phyloP scores from a whole-genome alignment of 2,113 vertebrate species.

The Camarhynchus parvulus region DNA sequence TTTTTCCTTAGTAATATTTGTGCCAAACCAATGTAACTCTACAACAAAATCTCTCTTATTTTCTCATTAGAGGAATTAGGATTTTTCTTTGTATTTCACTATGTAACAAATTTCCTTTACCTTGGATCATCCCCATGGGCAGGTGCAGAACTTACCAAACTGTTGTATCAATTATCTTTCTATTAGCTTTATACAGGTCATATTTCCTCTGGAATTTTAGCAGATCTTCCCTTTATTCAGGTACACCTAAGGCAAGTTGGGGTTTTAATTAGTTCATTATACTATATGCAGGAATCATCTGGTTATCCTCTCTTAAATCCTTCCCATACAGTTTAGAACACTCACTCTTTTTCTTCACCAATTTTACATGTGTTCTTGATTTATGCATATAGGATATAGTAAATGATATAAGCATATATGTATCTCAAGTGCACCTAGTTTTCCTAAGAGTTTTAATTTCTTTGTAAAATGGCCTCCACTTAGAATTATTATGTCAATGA shows the following conservation, averaged over 20 bases:
- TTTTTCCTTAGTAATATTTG: neutral
- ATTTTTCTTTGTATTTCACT: neutral
- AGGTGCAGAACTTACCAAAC: neutral
- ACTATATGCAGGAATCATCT: neutral
- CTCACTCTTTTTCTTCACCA: neutral
- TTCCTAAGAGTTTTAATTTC: neutral
- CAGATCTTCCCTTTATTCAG: neutral
- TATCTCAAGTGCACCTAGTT: neutral
- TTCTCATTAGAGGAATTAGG: neutral
- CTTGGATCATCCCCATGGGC: neutral
- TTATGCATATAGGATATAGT: neutral
- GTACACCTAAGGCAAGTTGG: accelerated
- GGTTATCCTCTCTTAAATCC: neutral
- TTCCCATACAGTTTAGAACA: neutral
- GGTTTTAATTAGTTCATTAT: neutral
- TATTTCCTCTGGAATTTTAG: neutral
- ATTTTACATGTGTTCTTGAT: neutral
- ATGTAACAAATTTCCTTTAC: neutral
- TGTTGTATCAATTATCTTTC: neutral
- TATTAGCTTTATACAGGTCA: neutral
- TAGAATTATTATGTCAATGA: neutral
- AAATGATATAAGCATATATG: neutral
- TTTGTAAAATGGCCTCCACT: neutral
- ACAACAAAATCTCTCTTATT: neutral
- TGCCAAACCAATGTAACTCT: neutral